Percentiles rank a stretch among this genome's conserved stretches.
These are phyloP conservation scores for Antechinus stuartii DNA, from an alignment of 2,113 vertebrate genomes.

Conservation along the genomic window DNA sequence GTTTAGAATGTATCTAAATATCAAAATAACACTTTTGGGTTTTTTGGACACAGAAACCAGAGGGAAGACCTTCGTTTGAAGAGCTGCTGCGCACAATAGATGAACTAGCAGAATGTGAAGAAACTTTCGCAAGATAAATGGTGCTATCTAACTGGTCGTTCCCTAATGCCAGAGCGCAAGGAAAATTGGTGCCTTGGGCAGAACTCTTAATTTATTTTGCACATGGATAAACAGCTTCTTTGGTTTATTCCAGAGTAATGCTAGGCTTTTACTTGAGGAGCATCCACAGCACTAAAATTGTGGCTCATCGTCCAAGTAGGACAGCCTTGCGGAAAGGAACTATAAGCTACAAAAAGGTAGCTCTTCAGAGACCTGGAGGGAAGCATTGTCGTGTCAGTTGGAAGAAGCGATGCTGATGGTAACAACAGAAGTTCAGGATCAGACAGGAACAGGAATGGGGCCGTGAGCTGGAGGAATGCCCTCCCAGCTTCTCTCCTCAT, in stretches of 20 bases:
- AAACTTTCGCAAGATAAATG: constrained; percentile 80
- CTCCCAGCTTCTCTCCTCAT: neutral
- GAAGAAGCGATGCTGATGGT: neutral
- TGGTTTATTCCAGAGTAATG: neutral
- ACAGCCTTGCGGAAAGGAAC: neutral
- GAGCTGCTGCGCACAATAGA: constrained; percentile 83
- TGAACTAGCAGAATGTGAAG: constrained; percentile 85
- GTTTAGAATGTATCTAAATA: constrained; percentile 35
- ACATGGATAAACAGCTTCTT: neutral
- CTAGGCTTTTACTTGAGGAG: neutral
- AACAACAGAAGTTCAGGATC: neutral
- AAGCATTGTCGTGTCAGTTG: neutral
- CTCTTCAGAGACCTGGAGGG: neutral
- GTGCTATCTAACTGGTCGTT: neutral
- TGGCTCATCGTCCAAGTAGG: neutral
- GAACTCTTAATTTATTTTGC: constrained; percentile 43
- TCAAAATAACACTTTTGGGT: constrained; percentile 58
- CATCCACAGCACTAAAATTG: neutral
- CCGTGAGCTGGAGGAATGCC: neutral
- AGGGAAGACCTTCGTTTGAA: constrained; percentile 86
- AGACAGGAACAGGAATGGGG: neutral
- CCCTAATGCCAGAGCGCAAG: constrained; percentile 16
- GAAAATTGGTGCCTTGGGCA: constrained; percentile 19
- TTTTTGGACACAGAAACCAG: constrained; percentile 84
- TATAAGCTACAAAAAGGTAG: neutral